Evolutionary conservation across 2,113 vertebrate species (phyloP), one percentile per base, ranked within the genome.

Genomic region (Pelobates fuscus): DNA sequence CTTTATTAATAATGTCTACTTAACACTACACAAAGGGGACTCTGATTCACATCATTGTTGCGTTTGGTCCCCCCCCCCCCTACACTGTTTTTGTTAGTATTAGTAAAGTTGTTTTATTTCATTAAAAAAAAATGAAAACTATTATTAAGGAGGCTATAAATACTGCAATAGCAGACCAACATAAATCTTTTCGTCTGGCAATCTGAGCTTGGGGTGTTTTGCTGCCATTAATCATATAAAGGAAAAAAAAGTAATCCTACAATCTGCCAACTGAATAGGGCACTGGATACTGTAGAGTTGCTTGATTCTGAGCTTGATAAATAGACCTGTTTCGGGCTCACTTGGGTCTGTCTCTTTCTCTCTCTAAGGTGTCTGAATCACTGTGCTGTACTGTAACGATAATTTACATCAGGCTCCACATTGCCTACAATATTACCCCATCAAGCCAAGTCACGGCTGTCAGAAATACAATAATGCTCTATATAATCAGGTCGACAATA

Each of bases 151-250:
- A 26, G 32, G 41, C 29, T 62, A 23, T n/a, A 61, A 71, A 71
- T 61, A 71, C 52, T 58, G 46, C 62, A 62, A 64, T 58, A 67
- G 66, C 30, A 76, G 66, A 67, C 41, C 57, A 67, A 59, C 65
- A 25, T 76, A 67, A 59, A 76, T 67, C 30, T 67, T 76, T 25
- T 62, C 1, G 60, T 57, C 63, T 60, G 64, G 66, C 63, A 76
- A 52, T 43, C 54, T 67, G 63, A 49, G 62, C 65, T 63, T 43
- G 62, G 49, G 26, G 54, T 32, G 30, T 76, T 44, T 30, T 21
- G 32, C 57, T 30, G 64, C 26, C 72, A 76, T 67, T 67, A 59
- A 76, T 76, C 64, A 76, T 23, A 59, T 10, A 49, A 54, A 63
- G 30, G 6, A 63, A 73, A 49, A 49, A 49, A 49, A 1, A 49